Conservation (phyloP, 2,888 invertebrate species). For the Caenorhabditis afra region DNA sequence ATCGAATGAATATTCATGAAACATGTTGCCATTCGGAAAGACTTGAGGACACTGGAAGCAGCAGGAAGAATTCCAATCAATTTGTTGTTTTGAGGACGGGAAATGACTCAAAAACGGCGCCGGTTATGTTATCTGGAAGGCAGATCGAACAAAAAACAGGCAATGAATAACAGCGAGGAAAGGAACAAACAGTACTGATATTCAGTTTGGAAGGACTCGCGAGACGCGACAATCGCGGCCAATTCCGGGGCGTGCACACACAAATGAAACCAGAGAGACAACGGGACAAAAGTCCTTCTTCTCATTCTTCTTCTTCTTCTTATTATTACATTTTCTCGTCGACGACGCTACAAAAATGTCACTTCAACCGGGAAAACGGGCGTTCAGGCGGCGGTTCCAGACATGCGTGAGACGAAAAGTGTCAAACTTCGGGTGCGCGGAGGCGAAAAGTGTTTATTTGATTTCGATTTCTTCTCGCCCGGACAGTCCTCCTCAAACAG, state of each 20-base stretch:
- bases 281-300: no score
- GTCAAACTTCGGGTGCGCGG: conserved; percentile 33
- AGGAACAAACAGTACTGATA: background rate
- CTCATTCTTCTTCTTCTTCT: no score
- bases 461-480: conserved; percentile 33
- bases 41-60: conserved; percentile 17
- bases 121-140: background rate
- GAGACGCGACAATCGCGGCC: conserved; percentile 7
- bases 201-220: conserved; percentile 4
- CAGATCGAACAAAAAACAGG: background rate
- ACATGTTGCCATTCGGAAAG: background rate
- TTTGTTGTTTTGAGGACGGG: background rate
- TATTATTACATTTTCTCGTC: no score
- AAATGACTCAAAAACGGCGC: conserved; percentile 1
- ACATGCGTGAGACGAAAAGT: conserved; percentile 7
- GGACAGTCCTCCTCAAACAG: conserved; percentile 49
- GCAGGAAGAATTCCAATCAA: conserved; percentile 5
- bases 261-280: no score
- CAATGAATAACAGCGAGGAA: conserved; percentile 3
- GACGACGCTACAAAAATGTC: no score
- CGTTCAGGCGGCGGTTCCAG: no score
- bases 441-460: conserved; percentile 38
- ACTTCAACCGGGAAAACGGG: no score
- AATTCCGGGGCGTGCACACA: background rate
- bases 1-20: no score